phyloP scores from a whole-genome alignment of 2,888 invertebrate species.

The Orgyia antiqua region DNA sequence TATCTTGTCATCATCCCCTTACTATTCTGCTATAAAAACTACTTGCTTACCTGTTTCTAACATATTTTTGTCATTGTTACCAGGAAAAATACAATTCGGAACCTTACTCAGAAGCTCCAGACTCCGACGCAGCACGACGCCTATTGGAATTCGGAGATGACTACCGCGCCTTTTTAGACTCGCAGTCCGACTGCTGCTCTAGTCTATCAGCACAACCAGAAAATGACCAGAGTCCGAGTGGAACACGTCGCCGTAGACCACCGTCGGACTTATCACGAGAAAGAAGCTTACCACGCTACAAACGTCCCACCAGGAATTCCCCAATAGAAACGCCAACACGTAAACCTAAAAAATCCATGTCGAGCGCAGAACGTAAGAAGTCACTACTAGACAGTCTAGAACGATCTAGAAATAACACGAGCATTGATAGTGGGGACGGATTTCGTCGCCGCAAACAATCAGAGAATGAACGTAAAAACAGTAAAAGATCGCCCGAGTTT shows the following conservation, averaged over 20 bases:
- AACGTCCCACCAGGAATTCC: constrained; percentile 54
- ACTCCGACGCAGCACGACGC: constrained; percentile 90
- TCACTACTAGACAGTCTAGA: constrained; percentile 67
- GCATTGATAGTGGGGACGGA: constrained; percentile 69
- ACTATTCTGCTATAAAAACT: no score
- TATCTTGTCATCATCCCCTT: no score
- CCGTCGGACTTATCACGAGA: constrained; percentile 60
- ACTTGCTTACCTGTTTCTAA: no score
- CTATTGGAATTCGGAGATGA: constrained; percentile 93
- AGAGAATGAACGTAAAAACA: constrained; percentile 57
- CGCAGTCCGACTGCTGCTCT: constrained; percentile 93
- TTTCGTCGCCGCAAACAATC: constrained; percentile 56
- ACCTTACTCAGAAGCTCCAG: constrained; percentile 91
- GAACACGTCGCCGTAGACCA: constrained; percentile 56
- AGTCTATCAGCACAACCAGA: constrained; percentile 83
- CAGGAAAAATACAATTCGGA: constrained; percentile 95
- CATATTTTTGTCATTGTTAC: constrained; percentile 37
- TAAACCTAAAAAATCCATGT: constrained; percentile 71
- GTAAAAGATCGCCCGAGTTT: constrained; percentile 67
- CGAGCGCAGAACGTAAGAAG: constrained; percentile 72
- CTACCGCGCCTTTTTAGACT: constrained; percentile 92
- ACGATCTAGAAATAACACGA: constrained; percentile 66
- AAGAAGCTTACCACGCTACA: constrained; percentile 54
- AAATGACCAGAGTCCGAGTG: constrained; percentile 54
- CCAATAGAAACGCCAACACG: constrained; percentile 59